Conservation (phyloP, 2,113 vertebrate genomes). For the Xyliphius kryptos region DNA sequence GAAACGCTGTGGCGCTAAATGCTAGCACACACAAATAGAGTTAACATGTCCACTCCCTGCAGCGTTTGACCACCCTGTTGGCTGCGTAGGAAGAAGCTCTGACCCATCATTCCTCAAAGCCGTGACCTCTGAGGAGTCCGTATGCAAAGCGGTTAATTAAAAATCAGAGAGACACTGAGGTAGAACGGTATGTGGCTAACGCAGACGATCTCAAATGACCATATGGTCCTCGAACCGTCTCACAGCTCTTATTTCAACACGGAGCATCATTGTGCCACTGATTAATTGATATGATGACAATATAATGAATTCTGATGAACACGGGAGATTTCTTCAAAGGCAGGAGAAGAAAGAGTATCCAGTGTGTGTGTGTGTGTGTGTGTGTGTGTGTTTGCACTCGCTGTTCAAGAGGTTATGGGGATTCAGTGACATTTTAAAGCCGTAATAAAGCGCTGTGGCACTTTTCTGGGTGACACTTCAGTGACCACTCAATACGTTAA, state of each 20-base stretch:
- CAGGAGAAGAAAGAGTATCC: slow-evolving; percentile 3
- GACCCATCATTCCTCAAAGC: slow-evolving; percentile 23
- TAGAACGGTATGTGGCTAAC: slow-evolving; percentile 37
- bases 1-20: slow-evolving; percentile 14
- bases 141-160: slow-evolving; percentile 46
- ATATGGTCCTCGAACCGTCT: slow-evolving; percentile 5
- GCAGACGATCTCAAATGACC: slow-evolving; percentile 31
- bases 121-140: slow-evolving; percentile 38
- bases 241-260: slow-evolving; percentile 28
- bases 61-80: slow-evolving; percentile 44
- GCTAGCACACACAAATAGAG: slow-evolving; percentile 17
- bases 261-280: slow-evolving; percentile 24
- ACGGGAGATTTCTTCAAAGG: slow-evolving; percentile 9
- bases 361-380: background rate
- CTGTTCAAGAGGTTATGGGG: too few species aligned
- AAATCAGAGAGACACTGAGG: slow-evolving; percentile 44
- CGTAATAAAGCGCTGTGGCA: too few species aligned
- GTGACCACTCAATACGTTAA: too few species aligned
- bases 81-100: slow-evolving; percentile 35
- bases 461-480: too few species aligned
- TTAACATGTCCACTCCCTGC: slow-evolving; percentile 12
- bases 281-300: slow-evolving; percentile 39
- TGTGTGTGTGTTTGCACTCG: too few species aligned
- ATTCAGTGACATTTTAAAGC: too few species aligned
- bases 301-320: slow-evolving; percentile 37